Percentiles rank a stretch among this genome's conserved stretches.
Conservation (phyloP, 2,888 invertebrate genomes). For the Fabriciana adippe region DNA sequence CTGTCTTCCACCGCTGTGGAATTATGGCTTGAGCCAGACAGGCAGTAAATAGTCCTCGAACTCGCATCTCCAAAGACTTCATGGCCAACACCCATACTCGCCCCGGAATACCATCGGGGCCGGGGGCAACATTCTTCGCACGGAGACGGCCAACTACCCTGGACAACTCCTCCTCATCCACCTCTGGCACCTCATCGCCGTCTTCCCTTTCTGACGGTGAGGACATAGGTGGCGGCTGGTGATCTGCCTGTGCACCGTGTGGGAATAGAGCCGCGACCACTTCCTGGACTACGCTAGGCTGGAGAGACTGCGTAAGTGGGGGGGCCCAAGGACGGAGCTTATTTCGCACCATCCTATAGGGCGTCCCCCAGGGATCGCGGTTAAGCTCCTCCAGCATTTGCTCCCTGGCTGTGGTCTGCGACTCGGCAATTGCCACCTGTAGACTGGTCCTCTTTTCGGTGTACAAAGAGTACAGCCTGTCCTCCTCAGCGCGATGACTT, state of each 20-base stretch:
- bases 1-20: background rate
- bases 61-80: background rate
- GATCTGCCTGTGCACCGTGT: background rate
- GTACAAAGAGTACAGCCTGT: background rate
- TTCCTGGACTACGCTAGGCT: background rate
- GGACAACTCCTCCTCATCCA: background rate
- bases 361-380: slow-evolving; percentile 31
- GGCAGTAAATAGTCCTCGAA: background rate
- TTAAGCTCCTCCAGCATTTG: background rate
- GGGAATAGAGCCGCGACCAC: slow-evolving; percentile 11
- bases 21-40: slow-evolving; percentile 1
- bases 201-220: background rate
- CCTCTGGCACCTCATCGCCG: background rate
- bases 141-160: too few relatives aligned
- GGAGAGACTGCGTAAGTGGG: slow-evolving; percentile 4
- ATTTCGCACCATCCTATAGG: slow-evolving; percentile 27
- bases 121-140: background rate
- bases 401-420: background rate
- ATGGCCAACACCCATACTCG: background rate
- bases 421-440: background rate
- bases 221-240: background rate
- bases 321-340: slow-evolving; percentile 23
- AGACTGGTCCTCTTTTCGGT: background rate
- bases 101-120: background rate
- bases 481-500: slow-evolving; percentile 7